A percentile compares a stretch with the other conserved stretches of the same genome.
phyloP scores from a whole-genome alignment of 2,888 invertebrate species.

The Anoncus sp. region DNA sequence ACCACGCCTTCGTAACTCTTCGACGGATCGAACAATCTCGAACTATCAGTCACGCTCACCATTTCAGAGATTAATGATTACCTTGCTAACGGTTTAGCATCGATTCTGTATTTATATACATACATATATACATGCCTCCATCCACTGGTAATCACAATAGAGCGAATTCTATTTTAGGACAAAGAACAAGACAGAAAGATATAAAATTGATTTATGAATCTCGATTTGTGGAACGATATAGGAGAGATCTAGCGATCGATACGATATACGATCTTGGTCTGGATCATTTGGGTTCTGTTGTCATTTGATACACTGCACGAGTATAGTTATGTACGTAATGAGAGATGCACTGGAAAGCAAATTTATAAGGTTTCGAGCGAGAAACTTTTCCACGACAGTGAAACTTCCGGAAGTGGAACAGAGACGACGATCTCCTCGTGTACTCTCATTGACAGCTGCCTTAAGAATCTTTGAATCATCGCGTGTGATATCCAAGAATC shows the following conservation, averaged over 20 bases:
- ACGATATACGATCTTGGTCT: conserved; percentile 21
- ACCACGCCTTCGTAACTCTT: conserved; percentile 42
- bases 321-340: background rate
- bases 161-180: background rate
- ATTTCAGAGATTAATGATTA: conserved; percentile 42
- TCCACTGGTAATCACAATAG: background rate
- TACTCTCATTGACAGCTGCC: conserved; percentile 12
- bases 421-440: background rate
- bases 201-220: conserved; percentile 11
- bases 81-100: conserved; percentile 8
- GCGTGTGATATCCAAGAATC: conserved; percentile 38
- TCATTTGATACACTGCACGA: background rate
- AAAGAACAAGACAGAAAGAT: background rate
- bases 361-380: background rate
- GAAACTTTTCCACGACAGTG: conserved; percentile 38
- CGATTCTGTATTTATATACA: background rate
- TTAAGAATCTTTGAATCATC: conserved; percentile 38
- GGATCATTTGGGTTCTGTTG: conserved; percentile 17
- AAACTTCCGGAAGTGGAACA: conserved; percentile 55
- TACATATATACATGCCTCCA: background rate
- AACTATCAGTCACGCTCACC: conserved; percentile 30
- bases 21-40: conserved; percentile 43
- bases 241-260: conserved; percentile 35
- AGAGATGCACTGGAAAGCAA: background rate
- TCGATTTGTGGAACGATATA: background rate